Percentiles rank a stretch among this genome's conserved stretches.
phyloP scores from a whole-genome alignment of 2,113 vertebrate genomes.

The Cariama cristata region DNA sequence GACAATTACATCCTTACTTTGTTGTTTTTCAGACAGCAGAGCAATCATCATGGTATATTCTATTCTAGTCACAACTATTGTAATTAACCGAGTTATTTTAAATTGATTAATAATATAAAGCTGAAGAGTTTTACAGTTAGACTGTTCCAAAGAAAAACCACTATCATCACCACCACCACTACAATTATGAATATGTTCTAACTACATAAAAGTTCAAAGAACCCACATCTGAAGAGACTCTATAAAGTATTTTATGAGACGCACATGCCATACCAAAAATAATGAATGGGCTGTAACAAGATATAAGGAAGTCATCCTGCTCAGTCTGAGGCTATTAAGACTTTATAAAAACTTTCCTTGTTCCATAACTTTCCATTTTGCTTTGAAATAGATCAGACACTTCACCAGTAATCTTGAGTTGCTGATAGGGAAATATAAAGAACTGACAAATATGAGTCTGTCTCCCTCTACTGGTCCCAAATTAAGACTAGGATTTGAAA shows the following conservation, averaged over 20 bases:
- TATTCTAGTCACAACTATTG: neutral
- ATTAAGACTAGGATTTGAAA: neutral
- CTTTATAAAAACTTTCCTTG: slow-evolving; percentile 57
- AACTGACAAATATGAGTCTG: neutral
- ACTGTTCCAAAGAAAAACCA: neutral
- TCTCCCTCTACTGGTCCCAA: slow-evolving; percentile 56
- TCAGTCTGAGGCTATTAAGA: neutral
- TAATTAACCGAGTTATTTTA: neutral
- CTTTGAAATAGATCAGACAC: slow-evolving; percentile 68
- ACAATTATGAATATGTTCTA: neutral
- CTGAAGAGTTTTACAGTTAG: neutral
- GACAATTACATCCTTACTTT: neutral
- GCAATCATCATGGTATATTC: neutral
- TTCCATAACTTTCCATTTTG: slow-evolving; percentile 24
- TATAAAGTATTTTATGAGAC: slow-evolving; percentile 43
- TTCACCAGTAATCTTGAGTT: slow-evolving; percentile 42
- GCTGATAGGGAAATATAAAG: slow-evolving; percentile 37
- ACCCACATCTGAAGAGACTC: slow-evolving; percentile 34
- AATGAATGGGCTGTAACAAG: slow-evolving; percentile 58
- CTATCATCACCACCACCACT: slow-evolving; percentile 11
- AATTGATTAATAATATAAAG: neutral
- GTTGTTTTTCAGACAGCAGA: neutral
- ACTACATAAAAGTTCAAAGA: slow-evolving; percentile 54
- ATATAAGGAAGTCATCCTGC: slow-evolving; percentile 54
- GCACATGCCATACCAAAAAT: slow-evolving; percentile 53